Evolutionary conservation across 2,797 vertebrate genomes (phyloP), one percentile per base, ranked within the genome.

Genomic region (Crenichthys baileyi): DNA sequence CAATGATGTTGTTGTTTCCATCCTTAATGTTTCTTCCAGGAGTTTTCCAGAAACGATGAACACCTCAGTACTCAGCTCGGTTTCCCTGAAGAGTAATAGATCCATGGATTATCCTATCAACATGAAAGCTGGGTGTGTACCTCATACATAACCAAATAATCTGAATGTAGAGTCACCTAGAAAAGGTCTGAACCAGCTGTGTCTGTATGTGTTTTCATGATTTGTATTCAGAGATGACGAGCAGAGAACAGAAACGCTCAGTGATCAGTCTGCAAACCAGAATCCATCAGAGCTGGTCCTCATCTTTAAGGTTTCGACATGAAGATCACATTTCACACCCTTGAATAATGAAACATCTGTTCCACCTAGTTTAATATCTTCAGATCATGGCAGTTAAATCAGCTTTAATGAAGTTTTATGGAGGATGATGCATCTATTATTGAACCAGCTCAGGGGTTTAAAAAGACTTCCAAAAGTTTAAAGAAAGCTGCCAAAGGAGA

Each of bases 71-170:
- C 18, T 50, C 8, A 50, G 36, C 58, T 11, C 4, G 15, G 29
- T 75, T 5, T 75, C 73, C 26, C 50, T 63, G 58, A 65, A 44
- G 22, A 78, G 77, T 29, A 16, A 65, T n/a, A 4, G 2, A 2
- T 78, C 77, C 24, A 16, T 29, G 20, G 77, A 39, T 44, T 39
- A 67, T 22, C 77, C 77, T 44, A 0, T 67, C 0, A 73, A 67
- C 60, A 29, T 79, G 36, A 73, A 16, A 55, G 58, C 65, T 58
- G 29, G 68, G 63, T 68, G 15, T 9, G 63, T 68, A 22, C 31
- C 46, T 36, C n/a, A 29, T 29, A 16, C 5, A 29, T 48, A 18
- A 70, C 13, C 5, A 29, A 20, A 13, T 1, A 31, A 20, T 26
- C 48, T 18, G 22, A 24, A 39, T 22, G 13, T 15, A 70, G 5